Percentiles rank a stretch among this genome's conserved stretches.
These are phyloP conservation scores for Protaetia brevitarsis DNA, from an alignment of 1,140 invertebrate genomes.

Conservation along the genomic window DNA sequence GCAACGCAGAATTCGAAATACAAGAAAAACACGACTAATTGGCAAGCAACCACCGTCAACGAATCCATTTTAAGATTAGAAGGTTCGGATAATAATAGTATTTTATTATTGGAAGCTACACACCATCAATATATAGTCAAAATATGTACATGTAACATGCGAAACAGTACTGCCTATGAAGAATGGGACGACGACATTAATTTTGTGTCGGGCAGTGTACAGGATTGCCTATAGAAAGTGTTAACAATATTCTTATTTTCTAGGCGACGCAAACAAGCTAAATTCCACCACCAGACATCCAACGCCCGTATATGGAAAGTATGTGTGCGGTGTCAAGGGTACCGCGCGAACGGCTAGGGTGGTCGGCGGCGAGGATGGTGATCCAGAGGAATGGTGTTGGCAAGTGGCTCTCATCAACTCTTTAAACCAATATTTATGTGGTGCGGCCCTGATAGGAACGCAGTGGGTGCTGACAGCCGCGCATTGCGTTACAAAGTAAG, in stretches of 20 bases:
- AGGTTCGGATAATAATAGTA: too few species aligned
- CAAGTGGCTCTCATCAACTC: conserved; percentile 92
- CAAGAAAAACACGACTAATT: too few species aligned
- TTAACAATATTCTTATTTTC: too few species aligned
- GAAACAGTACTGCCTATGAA: too few species aligned
- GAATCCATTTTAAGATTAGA: too few species aligned
- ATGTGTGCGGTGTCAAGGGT: conserved; percentile 89
- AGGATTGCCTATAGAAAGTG: too few species aligned
- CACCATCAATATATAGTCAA: too few species aligned
- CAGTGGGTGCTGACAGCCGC: conserved; percentile 94
- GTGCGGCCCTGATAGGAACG: conserved; percentile 89
- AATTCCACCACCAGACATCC: conserved; percentile 54
- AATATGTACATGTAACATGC: too few species aligned
- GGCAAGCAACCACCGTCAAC: too few species aligned
- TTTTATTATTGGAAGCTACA: too few species aligned
- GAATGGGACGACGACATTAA: too few species aligned
- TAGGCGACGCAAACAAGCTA: conserved; percentile 35
- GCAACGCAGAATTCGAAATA: background rate
- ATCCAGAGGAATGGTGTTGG: conserved; percentile 93
- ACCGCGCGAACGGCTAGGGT: conserved; percentile 62
- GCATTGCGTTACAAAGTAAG: conserved; percentile 93
- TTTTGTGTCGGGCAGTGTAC: too few species aligned
- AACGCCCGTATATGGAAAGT: conserved; percentile 78
- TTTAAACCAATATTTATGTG: conserved; percentile 92
- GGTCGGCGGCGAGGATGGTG: conserved; percentile 86